A percentile compares a stretch with the other conserved stretches of the same genome.
Evolutionary conservation across 2,797 vertebrate genomes (phyloP).

Genomic region (Gymnocypris eckloni): DNA sequence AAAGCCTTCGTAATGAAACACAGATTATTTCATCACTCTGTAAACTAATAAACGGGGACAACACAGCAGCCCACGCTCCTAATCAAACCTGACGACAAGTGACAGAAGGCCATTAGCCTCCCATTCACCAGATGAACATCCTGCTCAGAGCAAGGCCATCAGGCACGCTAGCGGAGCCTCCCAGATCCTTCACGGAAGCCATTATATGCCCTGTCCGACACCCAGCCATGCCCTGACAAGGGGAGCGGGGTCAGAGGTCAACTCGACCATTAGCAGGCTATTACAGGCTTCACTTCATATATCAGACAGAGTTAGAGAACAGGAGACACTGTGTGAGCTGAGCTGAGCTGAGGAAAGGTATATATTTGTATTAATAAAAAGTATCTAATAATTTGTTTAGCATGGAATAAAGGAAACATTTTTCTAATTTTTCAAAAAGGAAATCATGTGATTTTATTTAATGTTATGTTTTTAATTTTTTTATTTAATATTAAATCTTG

Average conservation of each 20-base stretch:
- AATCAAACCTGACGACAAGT: slow-evolving; percentile 82
- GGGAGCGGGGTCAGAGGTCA: slow-evolving; percentile 72
- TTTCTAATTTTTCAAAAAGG: too few species aligned
- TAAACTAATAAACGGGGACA: slow-evolving; percentile 76
- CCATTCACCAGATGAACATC: slow-evolving; percentile 77
- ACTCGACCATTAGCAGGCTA: slow-evolving; percentile 73
- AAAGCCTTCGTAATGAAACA: slow-evolving; percentile 64
- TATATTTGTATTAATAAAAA: neutral
- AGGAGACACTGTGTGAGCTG: slow-evolving; percentile 7
- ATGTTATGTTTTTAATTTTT: too few species aligned
- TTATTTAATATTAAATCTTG: too few species aligned
- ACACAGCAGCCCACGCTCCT: slow-evolving; percentile 69
- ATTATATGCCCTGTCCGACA: slow-evolving; percentile 75
- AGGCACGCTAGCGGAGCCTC: slow-evolving; percentile 74
- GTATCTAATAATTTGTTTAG: neutral
- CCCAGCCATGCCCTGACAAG: slow-evolving; percentile 68
- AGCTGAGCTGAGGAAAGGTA: neutral
- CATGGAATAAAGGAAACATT: neutral
- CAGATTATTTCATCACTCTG: slow-evolving; percentile 71
- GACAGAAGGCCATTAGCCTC: slow-evolving; percentile 78
- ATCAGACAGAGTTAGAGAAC: slow-evolving; percentile 55
- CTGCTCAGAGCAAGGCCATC: slow-evolving; percentile 71
- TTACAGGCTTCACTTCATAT: slow-evolving; percentile 70
- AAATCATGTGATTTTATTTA: too few species aligned
- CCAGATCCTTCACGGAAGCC: slow-evolving; percentile 77